These are phyloP conservation scores for Gymnobelideus leadbeateri DNA, from an alignment of 2,113 vertebrate genomes.

Conservation along the genomic window DNA sequence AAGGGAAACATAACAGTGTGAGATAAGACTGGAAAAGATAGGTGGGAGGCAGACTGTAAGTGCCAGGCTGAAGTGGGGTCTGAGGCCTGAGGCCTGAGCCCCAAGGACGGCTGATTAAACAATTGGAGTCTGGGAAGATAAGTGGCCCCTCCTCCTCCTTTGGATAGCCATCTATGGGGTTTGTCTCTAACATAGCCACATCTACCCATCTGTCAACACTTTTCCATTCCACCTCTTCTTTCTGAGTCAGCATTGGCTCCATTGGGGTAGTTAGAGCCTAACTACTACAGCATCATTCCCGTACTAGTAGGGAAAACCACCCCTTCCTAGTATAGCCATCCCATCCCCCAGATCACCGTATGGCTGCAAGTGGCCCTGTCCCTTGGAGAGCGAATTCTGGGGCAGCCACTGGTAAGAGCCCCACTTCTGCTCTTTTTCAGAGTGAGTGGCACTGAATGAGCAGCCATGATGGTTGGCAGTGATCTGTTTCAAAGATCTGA, in stretches of 20 bases:
- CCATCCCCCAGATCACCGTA: not conserved
- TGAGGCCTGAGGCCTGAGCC: not conserved
- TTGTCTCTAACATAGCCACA: not conserved
- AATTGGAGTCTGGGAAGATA: not conserved
- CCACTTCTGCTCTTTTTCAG: not conserved
- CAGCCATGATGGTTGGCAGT: not conserved
- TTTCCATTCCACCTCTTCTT: not conserved
- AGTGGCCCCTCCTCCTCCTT: not conserved
- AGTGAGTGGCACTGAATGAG: not conserved
- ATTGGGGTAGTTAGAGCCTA: not conserved
- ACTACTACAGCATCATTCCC: not conserved
- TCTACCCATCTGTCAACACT: not conserved
- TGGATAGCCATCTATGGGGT: not conserved
- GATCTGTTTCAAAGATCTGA: not conserved
- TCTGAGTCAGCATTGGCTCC: not conserved
- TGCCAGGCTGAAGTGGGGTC: not conserved
- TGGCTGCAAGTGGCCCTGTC: not conserved
- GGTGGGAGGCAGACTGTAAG: not conserved
- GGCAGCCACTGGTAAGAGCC: not conserved
- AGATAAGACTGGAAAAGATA: not conserved
- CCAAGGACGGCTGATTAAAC: not conserved
- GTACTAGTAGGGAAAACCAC: not conserved
- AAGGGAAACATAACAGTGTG: not conserved
- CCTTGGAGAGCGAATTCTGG: not conserved
- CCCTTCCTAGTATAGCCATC: not conserved